Percentiles rank a stretch among this genome's conserved stretches.
Evolutionary conservation across 2,113 vertebrate genomes (phyloP).

Genomic region (Notothenia coriiceps): DNA sequence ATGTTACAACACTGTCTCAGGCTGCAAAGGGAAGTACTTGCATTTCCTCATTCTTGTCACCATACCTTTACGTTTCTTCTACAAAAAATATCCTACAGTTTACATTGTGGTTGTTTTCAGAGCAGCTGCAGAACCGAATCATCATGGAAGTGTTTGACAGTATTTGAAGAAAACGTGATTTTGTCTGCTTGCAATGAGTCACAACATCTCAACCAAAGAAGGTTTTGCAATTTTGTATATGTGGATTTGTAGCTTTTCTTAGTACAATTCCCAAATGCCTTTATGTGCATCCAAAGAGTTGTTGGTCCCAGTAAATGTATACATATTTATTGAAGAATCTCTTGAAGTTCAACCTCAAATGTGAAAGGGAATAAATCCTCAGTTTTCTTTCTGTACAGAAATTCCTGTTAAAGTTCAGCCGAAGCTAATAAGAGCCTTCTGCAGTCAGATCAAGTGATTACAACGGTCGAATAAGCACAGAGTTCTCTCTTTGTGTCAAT

Average conservation of each 20-base stretch:
- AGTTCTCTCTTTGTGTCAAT: not conserved
- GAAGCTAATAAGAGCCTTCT: not conserved
- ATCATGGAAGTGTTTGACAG: slow-evolving; percentile 82
- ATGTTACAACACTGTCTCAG: slow-evolving; percentile 3
- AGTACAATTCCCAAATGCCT: not conserved
- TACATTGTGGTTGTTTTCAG: slow-evolving; percentile 66
- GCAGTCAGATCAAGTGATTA: not conserved
- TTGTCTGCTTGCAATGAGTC: slow-evolving; percentile 77
- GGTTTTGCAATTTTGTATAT: slow-evolving; percentile 77
- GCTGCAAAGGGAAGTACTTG: slow-evolving; percentile 3
- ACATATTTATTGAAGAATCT: not conserved
- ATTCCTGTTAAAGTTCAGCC: slow-evolving; percentile 1
- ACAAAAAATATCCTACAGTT: not conserved
- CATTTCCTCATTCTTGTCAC: slow-evolving; percentile 44
- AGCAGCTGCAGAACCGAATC: slow-evolving; percentile 79
- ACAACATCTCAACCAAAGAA: slow-evolving; percentile 80
- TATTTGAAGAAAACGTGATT: slow-evolving; percentile 67
- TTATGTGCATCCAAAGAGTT: not conserved
- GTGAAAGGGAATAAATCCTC: not conserved
- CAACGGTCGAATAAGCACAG: not conserved
- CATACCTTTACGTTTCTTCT: not conserved
- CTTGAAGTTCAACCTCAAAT: not conserved
- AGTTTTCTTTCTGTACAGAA: not conserved
- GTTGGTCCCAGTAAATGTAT: not conserved
- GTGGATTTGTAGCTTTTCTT: not conserved